A percentile compares a stretch with the other conserved stretches of the same genome.
phyloP scores from a whole-genome alignment of 2,888 invertebrate species.

The Cryptus armator region DNA sequence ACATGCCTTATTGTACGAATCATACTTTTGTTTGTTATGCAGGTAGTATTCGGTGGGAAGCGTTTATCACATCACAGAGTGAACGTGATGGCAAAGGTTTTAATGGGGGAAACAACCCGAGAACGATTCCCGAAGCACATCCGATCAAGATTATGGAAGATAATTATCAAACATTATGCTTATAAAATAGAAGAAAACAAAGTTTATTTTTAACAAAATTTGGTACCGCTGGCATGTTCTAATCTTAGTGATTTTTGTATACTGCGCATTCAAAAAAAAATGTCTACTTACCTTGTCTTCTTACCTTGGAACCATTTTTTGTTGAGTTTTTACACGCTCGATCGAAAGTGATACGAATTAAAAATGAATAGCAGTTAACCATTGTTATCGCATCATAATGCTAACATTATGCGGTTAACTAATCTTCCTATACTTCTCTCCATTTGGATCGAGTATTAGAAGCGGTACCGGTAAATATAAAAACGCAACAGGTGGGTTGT shows the following conservation, averaged over 20 bases:
- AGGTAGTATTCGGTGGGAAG: slow-evolving; percentile 6
- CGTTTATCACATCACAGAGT: slow-evolving; percentile 6
- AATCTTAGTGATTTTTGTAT: background rate
- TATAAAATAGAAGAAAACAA: background rate
- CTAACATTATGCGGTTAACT: too few species aligned
- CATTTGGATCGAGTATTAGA: too few species aligned
- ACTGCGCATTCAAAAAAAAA: background rate
- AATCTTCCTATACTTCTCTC: too few species aligned
- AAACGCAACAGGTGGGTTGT: too few species aligned
- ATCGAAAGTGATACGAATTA: too few species aligned
- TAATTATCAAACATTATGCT: background rate
- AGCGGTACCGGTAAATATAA: too few species aligned
- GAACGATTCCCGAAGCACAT: slow-evolving; percentile 4
- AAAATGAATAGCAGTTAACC: too few species aligned
- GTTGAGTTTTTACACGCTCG: too few species aligned
- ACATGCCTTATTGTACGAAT: background rate
- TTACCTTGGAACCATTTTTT: background rate
- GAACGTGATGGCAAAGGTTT: background rate
- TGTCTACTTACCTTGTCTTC: background rate
- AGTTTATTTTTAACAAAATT: background rate
- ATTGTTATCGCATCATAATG: too few species aligned
- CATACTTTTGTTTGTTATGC: background rate
- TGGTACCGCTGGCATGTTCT: background rate
- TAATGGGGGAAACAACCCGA: background rate
- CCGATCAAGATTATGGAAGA: slow-evolving; percentile 8